Base-by-base conservation (phyloP, 37 sponge, comb jelly and placozoan species). In the Hormiphora californensis region DNA sequence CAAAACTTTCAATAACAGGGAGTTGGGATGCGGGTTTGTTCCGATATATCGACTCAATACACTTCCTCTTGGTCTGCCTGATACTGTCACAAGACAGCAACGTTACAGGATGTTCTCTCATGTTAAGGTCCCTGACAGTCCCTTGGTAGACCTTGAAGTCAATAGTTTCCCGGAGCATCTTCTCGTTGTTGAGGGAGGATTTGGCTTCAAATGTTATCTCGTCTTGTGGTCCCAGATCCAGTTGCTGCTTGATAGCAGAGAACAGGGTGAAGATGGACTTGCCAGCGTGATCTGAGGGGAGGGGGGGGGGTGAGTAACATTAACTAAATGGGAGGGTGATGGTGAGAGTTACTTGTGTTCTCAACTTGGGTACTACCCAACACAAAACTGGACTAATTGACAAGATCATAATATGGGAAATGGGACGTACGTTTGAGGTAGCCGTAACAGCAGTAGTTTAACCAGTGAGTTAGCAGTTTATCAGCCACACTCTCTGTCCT, bases 191-290 rank as follows among this genome's bases (percentile, higher is more conserved):
- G 46, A 73, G 81, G 43, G 46, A 43, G 3, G 38, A 36, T 33
- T 73, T 73, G 23, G 81, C 81, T 28, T 73, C 81, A 17, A 36
- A 73, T 17, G 81, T 73, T 27, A 73, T 73, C 81, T 73, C 81
- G 46, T 73, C 81, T n/a, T 73, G 81, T 1, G 81, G 81, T 40
- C 81, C 81, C 12, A 73, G 81, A 28, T 73, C 81, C 81, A 73
- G 81, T 28, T 27, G 35, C 2, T 27, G 35, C 23, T 73, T 73
- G 81, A 73, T 73, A 4, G 81, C 81, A 5, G 81, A 73, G 46
- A 73, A 73, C 7, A 73, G 81, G 81, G 81, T 73, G 81, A 73
- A 73, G 43, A 73, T 73, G n/a, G 81, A 37, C 27, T 73, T 73
- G 9, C 81, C 81, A 5, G 81, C 81, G 81, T 73, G 35, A 15